Conservation (phyloP, 2,888 invertebrate genomes). For the Ochropleura plecta region DNA sequence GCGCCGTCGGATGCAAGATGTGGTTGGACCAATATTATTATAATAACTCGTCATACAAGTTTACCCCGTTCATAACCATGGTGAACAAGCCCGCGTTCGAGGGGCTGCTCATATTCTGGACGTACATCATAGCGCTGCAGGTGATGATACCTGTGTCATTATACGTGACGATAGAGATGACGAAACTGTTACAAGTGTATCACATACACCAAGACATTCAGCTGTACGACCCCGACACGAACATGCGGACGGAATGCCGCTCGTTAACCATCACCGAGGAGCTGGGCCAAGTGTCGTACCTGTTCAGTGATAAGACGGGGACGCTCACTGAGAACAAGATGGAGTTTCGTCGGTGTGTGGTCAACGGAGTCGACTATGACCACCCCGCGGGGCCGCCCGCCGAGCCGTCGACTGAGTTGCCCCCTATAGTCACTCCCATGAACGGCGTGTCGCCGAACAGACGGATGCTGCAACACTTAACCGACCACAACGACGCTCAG, state of each 20-base stretch:
- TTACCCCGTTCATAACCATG: constrained; percentile 93
- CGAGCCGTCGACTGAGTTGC: constrained; percentile 90
- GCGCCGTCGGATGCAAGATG: constrained; percentile 97
- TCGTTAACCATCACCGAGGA: constrained; percentile 99
- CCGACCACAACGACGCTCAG: constrained; percentile 83
- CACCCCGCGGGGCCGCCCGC: constrained; percentile 94
- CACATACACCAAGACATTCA: constrained; percentile 97
- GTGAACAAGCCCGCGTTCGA: constrained; percentile 92
- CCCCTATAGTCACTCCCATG: constrained; percentile 85
- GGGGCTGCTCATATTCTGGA: constrained; percentile 97
- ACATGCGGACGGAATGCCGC: constrained; percentile 95
- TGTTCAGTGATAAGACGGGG: constrained; percentile 99
- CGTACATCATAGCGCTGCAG: constrained; percentile 98
- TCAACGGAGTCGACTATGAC: constrained; percentile 97
- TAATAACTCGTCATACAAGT: constrained; percentile 81
- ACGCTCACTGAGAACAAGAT: constrained; percentile 99
- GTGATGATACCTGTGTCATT: constrained; percentile 99
- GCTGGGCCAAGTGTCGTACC: constrained; percentile 96
- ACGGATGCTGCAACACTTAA: constrained; percentile 83
- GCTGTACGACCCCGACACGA: constrained; percentile 95
- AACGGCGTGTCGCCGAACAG: constrained; percentile 87
- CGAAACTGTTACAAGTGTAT: constrained; percentile 98
- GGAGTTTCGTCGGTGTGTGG: constrained; percentile 97
- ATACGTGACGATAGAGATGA: constrained; percentile 99
- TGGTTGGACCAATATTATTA: constrained; percentile 93